phyloP scores from a whole-genome alignment of 2,113 vertebrate genomes.

The Nothobranchius furzeri region DNA sequence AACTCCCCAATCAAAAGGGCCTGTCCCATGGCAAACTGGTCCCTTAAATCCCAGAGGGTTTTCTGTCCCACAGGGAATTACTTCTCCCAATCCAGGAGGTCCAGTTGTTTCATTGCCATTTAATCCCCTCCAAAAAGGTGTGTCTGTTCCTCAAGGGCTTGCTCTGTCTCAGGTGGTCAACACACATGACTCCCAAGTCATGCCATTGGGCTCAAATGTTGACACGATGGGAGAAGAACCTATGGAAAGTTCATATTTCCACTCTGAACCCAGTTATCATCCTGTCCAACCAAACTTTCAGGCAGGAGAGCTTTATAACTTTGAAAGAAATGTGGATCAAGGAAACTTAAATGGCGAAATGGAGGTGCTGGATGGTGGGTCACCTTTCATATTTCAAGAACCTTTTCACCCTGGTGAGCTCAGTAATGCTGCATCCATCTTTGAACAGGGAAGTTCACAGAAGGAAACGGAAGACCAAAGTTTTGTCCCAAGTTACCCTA shows the following conservation, averaged over 20 bases:
- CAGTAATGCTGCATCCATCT: not conserved
- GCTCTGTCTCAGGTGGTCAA: not conserved
- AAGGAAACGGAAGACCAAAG: slow-evolving; percentile 13
- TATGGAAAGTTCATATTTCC: not conserved
- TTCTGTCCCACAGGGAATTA: no score
- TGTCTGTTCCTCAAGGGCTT: not conserved
- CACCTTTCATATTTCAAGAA: not conserved
- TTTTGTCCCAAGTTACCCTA: not conserved
- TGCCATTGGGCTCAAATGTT: not conserved
- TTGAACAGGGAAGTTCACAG: slow-evolving; percentile 3
- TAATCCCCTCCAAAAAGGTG: not conserved
- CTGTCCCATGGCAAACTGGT: no score
- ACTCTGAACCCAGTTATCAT: not conserved
- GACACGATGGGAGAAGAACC: not conserved
- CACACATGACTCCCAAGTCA: not conserved
- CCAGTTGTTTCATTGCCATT: not conserved
- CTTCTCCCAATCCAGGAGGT: no score
- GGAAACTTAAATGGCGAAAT: slow-evolving; percentile 4
- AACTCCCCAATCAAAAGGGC: no score
- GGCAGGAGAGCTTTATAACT: not conserved
- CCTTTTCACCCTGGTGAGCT: slow-evolving; percentile 26
- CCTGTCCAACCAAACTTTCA: not conserved
- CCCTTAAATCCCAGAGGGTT: no score
- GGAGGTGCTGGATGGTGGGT: not conserved
- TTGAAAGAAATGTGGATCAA: not conserved